Base-by-base conservation (phyloP, 2,888 invertebrate species). In the Ophion slaviceki region DNA sequence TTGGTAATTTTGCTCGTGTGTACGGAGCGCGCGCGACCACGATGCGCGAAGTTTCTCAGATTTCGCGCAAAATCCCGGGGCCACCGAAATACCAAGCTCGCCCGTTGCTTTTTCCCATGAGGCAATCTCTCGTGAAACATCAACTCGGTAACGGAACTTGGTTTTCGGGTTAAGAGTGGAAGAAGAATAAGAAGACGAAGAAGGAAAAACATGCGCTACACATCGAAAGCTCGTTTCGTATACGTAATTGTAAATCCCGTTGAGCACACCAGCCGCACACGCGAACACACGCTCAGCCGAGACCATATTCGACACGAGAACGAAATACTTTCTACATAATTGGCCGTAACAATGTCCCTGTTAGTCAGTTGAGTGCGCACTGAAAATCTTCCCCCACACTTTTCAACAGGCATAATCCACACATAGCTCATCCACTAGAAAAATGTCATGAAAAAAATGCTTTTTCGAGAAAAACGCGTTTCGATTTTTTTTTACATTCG, bases 311-410 rank as follows among this genome's bases (percentile, higher is more conserved):
- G 68, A 74, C 78, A 67, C 83, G 76, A 85, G 85, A 80, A 85
- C 79, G 71, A 79, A 80, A 85, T 85, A 85, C 82, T 85, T 85
- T 85, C 85, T 85, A 85, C 85, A 85, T 85, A 85, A 85, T 82
- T 85, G 85, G 85, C 81, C 79, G 82, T 85, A 85, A 85, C 82
- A 82, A 85, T 85, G 85, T 82, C 79, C 82, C 85, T 85, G 70
- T 85, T 85, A 85, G 81, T 66, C 75, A 80, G 76, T 82, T 82
- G 75, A 71, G 71, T 79, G 75, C 70, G 67, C 79, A 79, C 74
- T 80, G 75, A 61, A 75, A 85, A 85, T 82, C 82, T 71, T 85
- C 75, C 78, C 70, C 53, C 47, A 7, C 53, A 24, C n/a, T 36
- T 36, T 47, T 64, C 17, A 47, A 47, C 11, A 14, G 14, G 14